phyloP scores from a whole-genome alignment of 2,113 vertebrate species.

The Hippolais icterina region DNA sequence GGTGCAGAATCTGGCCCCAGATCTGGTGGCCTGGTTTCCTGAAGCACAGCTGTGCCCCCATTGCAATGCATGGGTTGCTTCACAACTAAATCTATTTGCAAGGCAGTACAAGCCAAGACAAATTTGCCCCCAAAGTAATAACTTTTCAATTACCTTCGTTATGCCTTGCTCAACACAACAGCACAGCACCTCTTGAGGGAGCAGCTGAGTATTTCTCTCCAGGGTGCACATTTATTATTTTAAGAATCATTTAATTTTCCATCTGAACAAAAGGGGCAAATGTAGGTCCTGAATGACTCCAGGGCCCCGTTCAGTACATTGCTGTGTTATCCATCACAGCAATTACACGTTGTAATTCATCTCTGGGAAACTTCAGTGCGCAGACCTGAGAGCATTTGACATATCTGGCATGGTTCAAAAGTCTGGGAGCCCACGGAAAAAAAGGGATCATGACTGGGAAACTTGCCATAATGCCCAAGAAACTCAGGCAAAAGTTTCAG shows the following conservation, averaged over 20 bases:
- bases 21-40: constrained; percentile 4
- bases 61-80: background rate
- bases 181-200: constrained; percentile 48
- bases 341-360: constrained; percentile 36
- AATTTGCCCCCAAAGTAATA: constrained; percentile 60
- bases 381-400: background rate
- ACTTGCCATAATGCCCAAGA: background rate
- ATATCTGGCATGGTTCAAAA: background rate
- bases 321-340: constrained; percentile 13
- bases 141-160: constrained; percentile 65
- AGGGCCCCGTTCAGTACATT: constrained; percentile 30
- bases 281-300: constrained; percentile 58
- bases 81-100: background rate
- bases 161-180: constrained; percentile 52
- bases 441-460: background rate
- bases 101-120: constrained; percentile 26
- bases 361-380: background rate
- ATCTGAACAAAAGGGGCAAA: constrained; percentile 38
- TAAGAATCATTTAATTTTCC: constrained; percentile 69
- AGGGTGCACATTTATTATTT: constrained; percentile 68
- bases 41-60: background rate
- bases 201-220: constrained; percentile 61
- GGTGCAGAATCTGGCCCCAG: background rate
- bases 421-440: background rate
- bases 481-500: background rate